Evolutionary conservation across 2,797 vertebrate genomes (phyloP), one percentile per base, ranked within the genome.

Genomic region (Cephalopachus bancanus): DNA sequence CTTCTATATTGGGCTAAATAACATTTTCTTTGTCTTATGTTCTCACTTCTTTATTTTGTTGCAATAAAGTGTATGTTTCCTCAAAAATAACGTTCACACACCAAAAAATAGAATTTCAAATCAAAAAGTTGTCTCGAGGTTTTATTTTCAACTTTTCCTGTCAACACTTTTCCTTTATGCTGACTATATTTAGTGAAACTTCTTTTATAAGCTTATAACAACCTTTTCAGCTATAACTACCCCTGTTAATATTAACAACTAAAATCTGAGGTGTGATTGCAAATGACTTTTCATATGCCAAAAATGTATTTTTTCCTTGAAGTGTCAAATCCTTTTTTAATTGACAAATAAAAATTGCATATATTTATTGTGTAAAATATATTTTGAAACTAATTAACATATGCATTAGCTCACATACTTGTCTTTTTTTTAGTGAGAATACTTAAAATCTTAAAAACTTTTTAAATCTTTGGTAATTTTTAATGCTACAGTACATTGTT

Each of bases 101-200:
- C 44, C n/a, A 33, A 76, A 74, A 86, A 93, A 65, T 60, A 83
- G 89, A 96, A 93, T 86, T 90, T 72, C 78, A 95, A 83, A 81
- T 74, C 19, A 86, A 83, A 96, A 96, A 80, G 6, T 93, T 86
- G 44, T 96, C 83, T 85, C 62, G 9, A 91, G 19, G 69, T 95
- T 95, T 96, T 93, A 91, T 93, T 97, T 95, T 90, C 89, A 90
- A 53, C 67, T 74, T 71, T 94, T 96, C 51, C 83, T 81, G 17
- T 94, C 93, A 97, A 94, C 71, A 93, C 51, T 15, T 96, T 78
- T 60, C 51, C 10, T 53, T 90, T 80, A 57, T 81, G 74, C 44
- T 81, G 20, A 83, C 55, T 86, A 37, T 89, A 78, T 95, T 97
- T 96, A 78, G 69, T 80, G 62, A 93, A 89, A 89, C 44, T 69